Base-by-base conservation (phyloP, 1,140 invertebrate species). In the Ladona fulva region DNA sequence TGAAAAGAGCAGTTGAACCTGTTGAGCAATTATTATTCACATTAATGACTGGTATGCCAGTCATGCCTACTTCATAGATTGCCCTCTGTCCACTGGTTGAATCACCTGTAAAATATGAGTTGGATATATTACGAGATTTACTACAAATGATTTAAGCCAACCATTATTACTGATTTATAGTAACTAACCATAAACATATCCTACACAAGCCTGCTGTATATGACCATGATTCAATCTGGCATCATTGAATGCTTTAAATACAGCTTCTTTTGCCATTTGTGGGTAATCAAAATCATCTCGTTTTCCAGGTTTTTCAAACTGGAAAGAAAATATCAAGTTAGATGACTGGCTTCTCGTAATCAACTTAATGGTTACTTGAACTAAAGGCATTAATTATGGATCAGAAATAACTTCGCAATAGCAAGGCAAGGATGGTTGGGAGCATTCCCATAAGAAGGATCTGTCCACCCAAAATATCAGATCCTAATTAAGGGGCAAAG, bases 11-110 rank as follows among this genome's bases (percentile, higher is more conserved):
- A 77, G 94, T 95, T 0, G 97, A 95, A 14, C 98, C 98, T 24
- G 96, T 99, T 0, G 97, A 93, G 83, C 98, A 99, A 83, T 98
- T 98, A 83, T 99, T 99, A 85, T 99, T 99, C 0, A 99, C 97
- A 88, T 99, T 99, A 86, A 94, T 97, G 79, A 99, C 92, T 12
- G 98, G 98, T 81, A 99, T 98, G 24, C 97, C 98, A 74, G 92
- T 98, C 89, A 99, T 91, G 59, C 98, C 98, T 59, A 99, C 86
- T 84, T 96, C 92, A 85, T 99, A 99, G 0, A 99, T 82, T 0
- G 95, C 94, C 80, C 97, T 88, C 87, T 99, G 97, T 3, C 98
- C 98, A 86, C 92, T 94, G 16, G 97, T 97, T 3, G 97, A 98
- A 83, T 99, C 98, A 10, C 96, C 90, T 91, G 24, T 24, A 24